Evolutionary conservation across 2,888 invertebrate genomes (phyloP).

Genomic region (Timandra comae): DNA sequence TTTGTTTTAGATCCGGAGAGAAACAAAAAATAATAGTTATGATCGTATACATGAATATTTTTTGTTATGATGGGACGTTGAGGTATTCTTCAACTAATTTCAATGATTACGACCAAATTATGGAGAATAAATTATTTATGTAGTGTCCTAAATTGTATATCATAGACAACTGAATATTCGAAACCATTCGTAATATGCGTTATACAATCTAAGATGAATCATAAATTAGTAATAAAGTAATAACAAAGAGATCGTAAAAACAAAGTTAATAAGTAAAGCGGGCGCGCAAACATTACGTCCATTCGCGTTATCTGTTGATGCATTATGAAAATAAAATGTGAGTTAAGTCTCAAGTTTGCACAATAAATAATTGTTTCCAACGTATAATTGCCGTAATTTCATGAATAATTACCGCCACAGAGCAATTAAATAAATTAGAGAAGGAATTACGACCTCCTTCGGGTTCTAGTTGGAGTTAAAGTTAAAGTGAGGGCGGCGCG

Average conservation of each 20-base stretch:
- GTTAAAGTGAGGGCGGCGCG: constrained; percentile 62
- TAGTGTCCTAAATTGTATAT: no score
- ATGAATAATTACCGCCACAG: constrained; percentile 76
- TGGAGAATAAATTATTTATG: constrained; percentile 5
- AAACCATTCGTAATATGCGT: no score
- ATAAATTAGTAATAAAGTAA: no score
- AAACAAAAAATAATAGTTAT: no score
- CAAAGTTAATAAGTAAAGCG: constrained; percentile 8
- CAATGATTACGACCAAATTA: no score
- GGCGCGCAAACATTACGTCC: constrained; percentile 18
- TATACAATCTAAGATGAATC: no score
- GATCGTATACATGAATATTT: no score
- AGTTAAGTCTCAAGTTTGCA: constrained; percentile 73
- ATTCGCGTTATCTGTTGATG: constrained; percentile 62
- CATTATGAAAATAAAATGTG: constrained; percentile 72
- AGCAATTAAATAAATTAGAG: constrained; percentile 76
- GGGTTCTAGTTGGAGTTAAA: constrained; percentile 70
- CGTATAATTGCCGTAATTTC: constrained; percentile 77
- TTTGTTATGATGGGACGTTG: no score
- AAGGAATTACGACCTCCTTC: constrained; percentile 71
- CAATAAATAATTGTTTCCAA: constrained; percentile 75
- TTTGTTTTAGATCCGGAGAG: no score
- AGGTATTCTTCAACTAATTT: no score
- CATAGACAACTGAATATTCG: no score
- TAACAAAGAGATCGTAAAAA: no score